Percentiles rank a stretch among this genome's conserved stretches.
Conservation (phyloP, 2,888 invertebrate genomes). For the Ypsolopha sequella region DNA sequence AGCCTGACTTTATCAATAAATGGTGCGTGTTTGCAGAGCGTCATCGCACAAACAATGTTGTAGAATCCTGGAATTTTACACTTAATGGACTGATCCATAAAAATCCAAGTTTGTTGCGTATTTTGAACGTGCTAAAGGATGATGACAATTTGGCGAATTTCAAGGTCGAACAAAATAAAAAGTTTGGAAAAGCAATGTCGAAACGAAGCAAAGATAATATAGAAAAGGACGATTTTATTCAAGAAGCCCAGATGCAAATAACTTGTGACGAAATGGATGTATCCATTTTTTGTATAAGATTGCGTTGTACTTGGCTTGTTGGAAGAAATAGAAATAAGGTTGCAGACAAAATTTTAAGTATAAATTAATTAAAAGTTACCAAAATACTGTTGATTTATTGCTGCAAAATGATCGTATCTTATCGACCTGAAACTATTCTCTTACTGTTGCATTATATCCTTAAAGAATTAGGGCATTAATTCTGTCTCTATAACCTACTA, state of each 20-base stretch:
- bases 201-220: slow-evolving; percentile 3
- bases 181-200: slow-evolving; percentile 1
- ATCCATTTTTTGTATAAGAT: slow-evolving; percentile 2
- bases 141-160: slow-evolving; percentile 4
- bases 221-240: slow-evolving; percentile 4
- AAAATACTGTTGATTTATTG: no score
- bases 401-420: no score
- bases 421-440: no score
- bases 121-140: slow-evolving; percentile 2
- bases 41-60: slow-evolving; percentile 3
- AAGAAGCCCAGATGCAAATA: slow-evolving; percentile 2
- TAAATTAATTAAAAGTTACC: no score
- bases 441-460: no score
- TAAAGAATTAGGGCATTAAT: no score
- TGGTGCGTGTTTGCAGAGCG: neutral
- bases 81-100: slow-evolving; percentile 2
- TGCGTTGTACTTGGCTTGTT: slow-evolving; percentile 1
- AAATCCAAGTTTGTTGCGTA: slow-evolving; percentile 2
- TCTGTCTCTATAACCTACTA: no score
- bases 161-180: slow-evolving; percentile 3
- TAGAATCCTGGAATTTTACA: slow-evolving; percentile 4
- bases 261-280: slow-evolving; percentile 2
- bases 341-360: no score
- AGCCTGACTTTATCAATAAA: neutral
- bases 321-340: neutral